Evolutionary conservation across 2,888 invertebrate genomes (phyloP).

Genomic region (Arctia plantaginis): DNA sequence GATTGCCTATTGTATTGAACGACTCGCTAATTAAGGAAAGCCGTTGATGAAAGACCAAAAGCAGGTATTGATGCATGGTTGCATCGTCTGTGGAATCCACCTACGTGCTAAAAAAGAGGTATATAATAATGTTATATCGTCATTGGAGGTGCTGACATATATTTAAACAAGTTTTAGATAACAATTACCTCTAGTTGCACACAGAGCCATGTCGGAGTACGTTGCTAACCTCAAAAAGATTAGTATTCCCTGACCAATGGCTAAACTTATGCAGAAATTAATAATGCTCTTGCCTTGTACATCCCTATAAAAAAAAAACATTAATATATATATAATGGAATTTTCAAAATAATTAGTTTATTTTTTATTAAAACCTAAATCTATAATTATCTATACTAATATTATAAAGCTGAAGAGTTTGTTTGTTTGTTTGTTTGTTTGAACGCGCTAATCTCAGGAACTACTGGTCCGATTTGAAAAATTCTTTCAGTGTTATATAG

Average conservation of each 20-base stretch:
- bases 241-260: constrained; percentile 65
- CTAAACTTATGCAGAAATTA: constrained; percentile 70
- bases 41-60: neutral
- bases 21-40: neutral
- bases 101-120: neutral
- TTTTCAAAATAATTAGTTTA: too few species aligned
- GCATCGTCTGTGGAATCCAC: neutral
- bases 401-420: too few species aligned
- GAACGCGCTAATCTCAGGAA: too few species aligned
- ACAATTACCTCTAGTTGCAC: constrained; percentile 70
- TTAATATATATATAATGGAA: too few species aligned
- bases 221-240: constrained; percentile 64
- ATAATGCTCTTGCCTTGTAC: constrained; percentile 77
- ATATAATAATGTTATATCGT: too few species aligned
- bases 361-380: too few species aligned
- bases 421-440: too few species aligned
- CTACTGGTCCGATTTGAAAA: too few species aligned
- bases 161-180: neutral
- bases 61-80: neutral
- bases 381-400: too few species aligned
- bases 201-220: constrained; percentile 67
- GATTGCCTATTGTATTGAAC: too few species aligned
- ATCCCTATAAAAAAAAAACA: constrained; percentile 68
- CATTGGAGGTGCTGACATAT: neutral
- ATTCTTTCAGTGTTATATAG: too few species aligned